phyloP scores from a whole-genome alignment of 2,113 vertebrate species.

The Ptilorrhoa leucosticta region DNA sequence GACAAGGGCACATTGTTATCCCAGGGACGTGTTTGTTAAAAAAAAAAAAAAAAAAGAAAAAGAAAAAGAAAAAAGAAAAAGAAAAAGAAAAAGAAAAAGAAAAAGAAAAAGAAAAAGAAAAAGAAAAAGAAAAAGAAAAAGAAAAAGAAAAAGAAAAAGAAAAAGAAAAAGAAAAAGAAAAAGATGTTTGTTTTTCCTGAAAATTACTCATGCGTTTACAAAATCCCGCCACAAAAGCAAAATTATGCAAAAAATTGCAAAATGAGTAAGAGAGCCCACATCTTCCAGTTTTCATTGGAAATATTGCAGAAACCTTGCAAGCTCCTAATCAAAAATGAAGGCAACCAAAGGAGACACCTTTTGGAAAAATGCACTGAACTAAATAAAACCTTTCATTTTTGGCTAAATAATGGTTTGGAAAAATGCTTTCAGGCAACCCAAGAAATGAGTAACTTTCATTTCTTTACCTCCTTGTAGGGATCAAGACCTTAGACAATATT shows the following conservation, averaged over 20 bases:
- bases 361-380: not conserved
- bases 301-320: not conserved
- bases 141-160: too few species aligned
- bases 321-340: not conserved
- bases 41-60: too few species aligned
- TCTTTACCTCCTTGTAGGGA: not conserved
- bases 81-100: too few species aligned
- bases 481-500: not conserved
- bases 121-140: too few species aligned
- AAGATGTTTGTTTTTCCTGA: not conserved
- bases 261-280: not conserved
- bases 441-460: not conserved
- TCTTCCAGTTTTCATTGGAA: not conserved
- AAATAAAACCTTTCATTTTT: not conserved
- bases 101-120: too few species aligned
- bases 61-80: too few species aligned
- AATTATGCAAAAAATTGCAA: not conserved
- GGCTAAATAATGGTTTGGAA: not conserved
- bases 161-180: too few species aligned
- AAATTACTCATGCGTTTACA: not conserved
- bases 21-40: not conserved
- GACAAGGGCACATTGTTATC: not conserved
- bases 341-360: not conserved
- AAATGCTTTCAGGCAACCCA: not conserved
- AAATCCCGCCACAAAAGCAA: not conserved